These are phyloP conservation scores for Catotricha subobsoleta DNA, from an alignment of 2,888 invertebrate species.

Conservation along the genomic window DNA sequence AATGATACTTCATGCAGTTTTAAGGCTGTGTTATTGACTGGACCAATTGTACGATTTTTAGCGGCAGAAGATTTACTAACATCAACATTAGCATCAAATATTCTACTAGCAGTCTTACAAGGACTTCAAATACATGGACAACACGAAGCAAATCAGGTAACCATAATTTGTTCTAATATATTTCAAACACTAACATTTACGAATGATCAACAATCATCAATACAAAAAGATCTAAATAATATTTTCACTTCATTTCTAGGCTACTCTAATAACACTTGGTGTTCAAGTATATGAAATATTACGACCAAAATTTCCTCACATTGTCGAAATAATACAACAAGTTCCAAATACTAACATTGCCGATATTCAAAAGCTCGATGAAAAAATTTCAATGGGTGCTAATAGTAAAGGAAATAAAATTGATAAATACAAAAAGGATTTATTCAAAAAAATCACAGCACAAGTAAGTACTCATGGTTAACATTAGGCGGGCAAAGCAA, in stretches of 20 bases:
- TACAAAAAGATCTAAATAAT: too few species aligned
- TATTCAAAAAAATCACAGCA: conserved; percentile 74
- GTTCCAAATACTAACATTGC: conserved; percentile 67
- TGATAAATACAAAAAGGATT: conserved; percentile 78
- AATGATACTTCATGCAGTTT: conserved; percentile 67
- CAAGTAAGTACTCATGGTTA: conserved; percentile 43
- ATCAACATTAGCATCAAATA: conserved; percentile 48
- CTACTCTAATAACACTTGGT: conserved; percentile 53
- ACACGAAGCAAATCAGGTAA: conserved; percentile 72
- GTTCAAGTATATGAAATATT: conserved; percentile 73
- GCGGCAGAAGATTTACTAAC: conserved; percentile 43
- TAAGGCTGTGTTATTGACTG: conserved; percentile 57
- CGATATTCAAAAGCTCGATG: conserved; percentile 70
- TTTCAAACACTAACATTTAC: neutral
- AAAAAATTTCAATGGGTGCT: conserved; percentile 47
- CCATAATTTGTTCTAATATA: neutral
- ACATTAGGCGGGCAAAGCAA: too few species aligned
- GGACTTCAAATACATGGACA: conserved; percentile 77
- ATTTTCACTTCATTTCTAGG: conserved; percentile 8
- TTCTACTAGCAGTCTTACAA: conserved; percentile 57
- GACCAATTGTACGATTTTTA: conserved; percentile 50
- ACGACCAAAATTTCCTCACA: conserved; percentile 54
- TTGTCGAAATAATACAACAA: conserved; percentile 47
- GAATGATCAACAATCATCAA: neutral
- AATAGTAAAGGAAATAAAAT: conserved; percentile 57